These are phyloP conservation scores for Pseudotriccus pelzelni DNA, from an alignment of 2,797 vertebrate species.

Conservation along the genomic window DNA sequence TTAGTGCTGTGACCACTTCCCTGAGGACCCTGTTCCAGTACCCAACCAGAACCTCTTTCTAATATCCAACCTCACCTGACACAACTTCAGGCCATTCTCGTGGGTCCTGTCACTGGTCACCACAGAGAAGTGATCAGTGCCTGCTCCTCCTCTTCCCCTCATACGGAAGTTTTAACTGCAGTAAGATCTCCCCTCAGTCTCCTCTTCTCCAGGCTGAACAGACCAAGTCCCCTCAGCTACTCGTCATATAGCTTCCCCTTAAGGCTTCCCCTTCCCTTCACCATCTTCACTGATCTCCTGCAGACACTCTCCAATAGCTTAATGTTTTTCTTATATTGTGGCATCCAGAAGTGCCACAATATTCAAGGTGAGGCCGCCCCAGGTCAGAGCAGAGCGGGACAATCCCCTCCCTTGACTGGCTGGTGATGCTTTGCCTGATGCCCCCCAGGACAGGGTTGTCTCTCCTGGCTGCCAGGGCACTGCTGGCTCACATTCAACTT, in stretches of 20 bases:
- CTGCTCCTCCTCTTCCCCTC: background rate
- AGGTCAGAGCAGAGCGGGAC: background rate
- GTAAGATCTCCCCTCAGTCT: background rate
- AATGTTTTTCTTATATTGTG: background rate
- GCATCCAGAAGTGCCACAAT: background rate
- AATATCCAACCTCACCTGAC: background rate
- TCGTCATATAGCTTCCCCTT: background rate
- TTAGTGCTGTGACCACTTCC: too few species aligned
- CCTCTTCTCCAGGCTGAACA: background rate
- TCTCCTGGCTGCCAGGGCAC: background rate
- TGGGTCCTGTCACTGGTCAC: background rate
- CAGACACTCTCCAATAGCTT: background rate
- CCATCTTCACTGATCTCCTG: background rate
- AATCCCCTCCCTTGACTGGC: background rate
- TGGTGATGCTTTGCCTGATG: background rate
- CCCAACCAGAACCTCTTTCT: background rate
- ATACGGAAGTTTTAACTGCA: background rate
- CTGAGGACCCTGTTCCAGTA: too few species aligned
- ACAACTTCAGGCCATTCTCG: background rate
- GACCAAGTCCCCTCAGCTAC: background rate
- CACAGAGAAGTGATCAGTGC: background rate
- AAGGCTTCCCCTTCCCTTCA: background rate
- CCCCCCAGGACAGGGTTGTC: background rate
- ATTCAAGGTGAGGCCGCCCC: background rate
- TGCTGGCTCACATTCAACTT: background rate